Evolutionary conservation across 2,113 vertebrate species (phyloP).

Genomic region (Centropristis striata): DNA sequence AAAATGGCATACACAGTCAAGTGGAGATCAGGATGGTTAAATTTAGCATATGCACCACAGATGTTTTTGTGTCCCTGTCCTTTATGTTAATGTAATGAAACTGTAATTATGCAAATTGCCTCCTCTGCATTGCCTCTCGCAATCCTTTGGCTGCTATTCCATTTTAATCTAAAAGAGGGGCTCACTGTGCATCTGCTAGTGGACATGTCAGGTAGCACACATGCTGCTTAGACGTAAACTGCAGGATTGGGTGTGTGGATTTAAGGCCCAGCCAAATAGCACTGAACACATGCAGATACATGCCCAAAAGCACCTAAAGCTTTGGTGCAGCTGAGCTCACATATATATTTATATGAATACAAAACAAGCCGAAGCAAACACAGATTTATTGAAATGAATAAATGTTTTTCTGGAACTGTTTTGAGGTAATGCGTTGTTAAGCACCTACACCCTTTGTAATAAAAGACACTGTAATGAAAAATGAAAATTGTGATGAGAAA

Average conservation of each 20-base stretch:
- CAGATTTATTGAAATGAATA: constrained; percentile 60
- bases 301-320: constrained; percentile 52
- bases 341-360: constrained; percentile 61
- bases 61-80: constrained; percentile 33
- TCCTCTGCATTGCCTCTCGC: constrained; percentile 15
- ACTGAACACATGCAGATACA: constrained; percentile 61
- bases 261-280: constrained; percentile 44
- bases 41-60: constrained; percentile 18
- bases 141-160: constrained; percentile 33
- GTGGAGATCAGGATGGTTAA: neutral
- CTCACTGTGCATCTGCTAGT: constrained; percentile 23
- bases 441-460: constrained; percentile 59
- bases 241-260: constrained; percentile 61
- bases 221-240: constrained; percentile 58
- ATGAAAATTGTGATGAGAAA: constrained; percentile 71
- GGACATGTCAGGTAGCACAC: constrained; percentile 45
- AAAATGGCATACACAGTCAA: neutral
- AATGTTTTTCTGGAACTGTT: constrained; percentile 48
- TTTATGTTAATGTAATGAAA: constrained; percentile 41
- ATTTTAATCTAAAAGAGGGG: constrained; percentile 36
- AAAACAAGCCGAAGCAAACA: constrained; percentile 56
- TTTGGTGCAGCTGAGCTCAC: constrained; percentile 23
- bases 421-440: constrained; percentile 61
- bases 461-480: constrained; percentile 70
- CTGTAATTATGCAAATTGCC: constrained; percentile 53